These are phyloP conservation scores for Petrophora chlorosata DNA, from an alignment of 2,888 invertebrate genomes.

Conservation along the genomic window DNA sequence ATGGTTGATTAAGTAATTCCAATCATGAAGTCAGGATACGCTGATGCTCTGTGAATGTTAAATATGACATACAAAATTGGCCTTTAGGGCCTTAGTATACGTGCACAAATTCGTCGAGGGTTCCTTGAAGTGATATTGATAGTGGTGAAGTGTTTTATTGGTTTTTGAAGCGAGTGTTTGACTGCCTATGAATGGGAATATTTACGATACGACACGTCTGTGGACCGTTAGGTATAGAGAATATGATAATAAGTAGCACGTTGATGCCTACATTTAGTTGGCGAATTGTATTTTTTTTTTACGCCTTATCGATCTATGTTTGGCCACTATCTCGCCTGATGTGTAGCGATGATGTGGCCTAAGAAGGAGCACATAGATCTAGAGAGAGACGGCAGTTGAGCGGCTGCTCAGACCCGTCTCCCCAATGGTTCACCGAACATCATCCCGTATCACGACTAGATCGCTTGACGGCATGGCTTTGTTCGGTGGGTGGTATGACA, in stretches of 20 bases:
- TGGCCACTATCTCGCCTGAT: no score
- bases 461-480: no score
- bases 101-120: conserved; percentile 41
- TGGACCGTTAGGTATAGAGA: conserved; percentile 16
- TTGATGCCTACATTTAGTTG: conserved; percentile 12
- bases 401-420: no score
- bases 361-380: no score
- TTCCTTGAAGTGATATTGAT: conserved; percentile 29
- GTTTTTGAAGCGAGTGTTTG: conserved; percentile 8
- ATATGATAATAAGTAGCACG: conserved; percentile 21
- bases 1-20: conserved; percentile 51
- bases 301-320: no score
- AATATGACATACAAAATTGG: conserved; percentile 60
- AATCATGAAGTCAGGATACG: conserved; percentile 60
- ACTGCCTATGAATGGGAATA: conserved; percentile 17
- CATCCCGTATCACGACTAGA: no score
- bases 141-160: conserved; percentile 13
- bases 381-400: no score
- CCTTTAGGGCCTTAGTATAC: conserved; percentile 46
- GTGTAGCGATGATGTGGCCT: no score
- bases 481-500: no score
- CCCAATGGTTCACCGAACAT: no score
- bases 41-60: conserved; percentile 54
- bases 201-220: conserved; percentile 13
- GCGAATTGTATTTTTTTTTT: neutral